These are phyloP conservation scores for Listronotus oregonensis DNA, from an alignment of 1,140 invertebrate species.

Conservation along the genomic window DNA sequence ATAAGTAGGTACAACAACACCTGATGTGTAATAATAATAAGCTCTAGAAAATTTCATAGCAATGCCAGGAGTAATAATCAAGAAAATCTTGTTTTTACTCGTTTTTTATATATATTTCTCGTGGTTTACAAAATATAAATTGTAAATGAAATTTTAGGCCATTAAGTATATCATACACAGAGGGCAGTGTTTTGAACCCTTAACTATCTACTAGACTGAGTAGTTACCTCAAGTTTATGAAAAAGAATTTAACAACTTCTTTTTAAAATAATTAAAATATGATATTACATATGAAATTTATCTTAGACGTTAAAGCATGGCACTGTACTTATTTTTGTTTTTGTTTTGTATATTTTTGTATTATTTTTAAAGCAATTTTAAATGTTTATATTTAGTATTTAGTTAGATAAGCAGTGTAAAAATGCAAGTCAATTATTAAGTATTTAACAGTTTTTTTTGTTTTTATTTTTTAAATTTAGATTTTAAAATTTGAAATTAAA, in stretches of 20 bases:
- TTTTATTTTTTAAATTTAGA: constrained; percentile 3
- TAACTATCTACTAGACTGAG: constrained; percentile 35
- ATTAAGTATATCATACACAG: too few relatives aligned
- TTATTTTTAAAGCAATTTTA: constrained; percentile 30
- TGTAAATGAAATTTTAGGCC: too few relatives aligned
- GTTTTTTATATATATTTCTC: too few relatives aligned
- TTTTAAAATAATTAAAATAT: constrained; percentile 26
- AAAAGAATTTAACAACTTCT: constrained; percentile 11
- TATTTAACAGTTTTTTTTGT: constrained; percentile 20
- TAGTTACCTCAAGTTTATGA: constrained; percentile 48
- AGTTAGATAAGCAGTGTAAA: constrained; percentile 18
- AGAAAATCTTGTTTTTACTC: too few relatives aligned
- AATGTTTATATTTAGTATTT: constrained; percentile 23
- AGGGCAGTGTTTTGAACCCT: constrained; percentile 16
- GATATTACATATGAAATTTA: constrained; percentile 32
- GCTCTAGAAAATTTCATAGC: too few relatives aligned
- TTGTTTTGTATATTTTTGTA: constrained; percentile 36
- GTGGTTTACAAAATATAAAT: too few relatives aligned
- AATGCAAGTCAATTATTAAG: constrained; percentile 34
- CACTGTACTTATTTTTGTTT: constrained; percentile 46
- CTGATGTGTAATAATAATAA: too few relatives aligned
- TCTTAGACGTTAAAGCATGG: constrained; percentile 37
- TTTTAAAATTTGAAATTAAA: background rate
- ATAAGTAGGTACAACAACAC: too few relatives aligned
- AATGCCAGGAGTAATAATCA: too few relatives aligned